phyloP scores from a whole-genome alignment of 2,113 vertebrate genomes.

The Pollimyrus isidori region DNA sequence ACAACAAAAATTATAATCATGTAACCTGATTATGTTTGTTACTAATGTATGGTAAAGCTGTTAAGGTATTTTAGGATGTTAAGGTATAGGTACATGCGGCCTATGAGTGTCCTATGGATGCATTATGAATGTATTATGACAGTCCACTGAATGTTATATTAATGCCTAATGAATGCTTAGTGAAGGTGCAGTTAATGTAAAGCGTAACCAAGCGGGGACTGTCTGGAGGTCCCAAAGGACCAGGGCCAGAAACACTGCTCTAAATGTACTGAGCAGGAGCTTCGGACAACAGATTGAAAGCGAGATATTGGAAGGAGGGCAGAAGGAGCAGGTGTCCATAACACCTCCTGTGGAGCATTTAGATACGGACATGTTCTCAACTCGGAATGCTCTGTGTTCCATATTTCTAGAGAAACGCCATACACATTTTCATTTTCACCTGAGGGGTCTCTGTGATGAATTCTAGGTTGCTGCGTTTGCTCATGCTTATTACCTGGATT shows the following conservation, averaged over 20 bases:
- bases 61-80: no score
- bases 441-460: background rate
- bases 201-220: background rate
- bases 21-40: no score
- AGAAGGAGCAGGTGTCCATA: background rate
- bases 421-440: background rate
- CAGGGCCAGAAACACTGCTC: background rate
- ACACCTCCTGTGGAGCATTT: background rate
- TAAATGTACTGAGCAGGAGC: background rate
- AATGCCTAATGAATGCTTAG: no score
- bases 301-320: background rate
- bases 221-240: background rate
- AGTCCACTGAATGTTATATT: no score
- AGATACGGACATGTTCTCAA: background rate
- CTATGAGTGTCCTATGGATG: no score
- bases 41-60: no score
- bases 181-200: no score
- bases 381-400: background rate
- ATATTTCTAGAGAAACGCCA: background rate
- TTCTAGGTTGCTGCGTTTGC: background rate
- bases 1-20: no score
- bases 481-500: background rate
- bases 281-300: background rate
- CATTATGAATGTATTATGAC: no score
- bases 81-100: no score